Base-by-base conservation (phyloP, 2,888 invertebrate genomes). In the Dolichomitus sp. region DNA sequence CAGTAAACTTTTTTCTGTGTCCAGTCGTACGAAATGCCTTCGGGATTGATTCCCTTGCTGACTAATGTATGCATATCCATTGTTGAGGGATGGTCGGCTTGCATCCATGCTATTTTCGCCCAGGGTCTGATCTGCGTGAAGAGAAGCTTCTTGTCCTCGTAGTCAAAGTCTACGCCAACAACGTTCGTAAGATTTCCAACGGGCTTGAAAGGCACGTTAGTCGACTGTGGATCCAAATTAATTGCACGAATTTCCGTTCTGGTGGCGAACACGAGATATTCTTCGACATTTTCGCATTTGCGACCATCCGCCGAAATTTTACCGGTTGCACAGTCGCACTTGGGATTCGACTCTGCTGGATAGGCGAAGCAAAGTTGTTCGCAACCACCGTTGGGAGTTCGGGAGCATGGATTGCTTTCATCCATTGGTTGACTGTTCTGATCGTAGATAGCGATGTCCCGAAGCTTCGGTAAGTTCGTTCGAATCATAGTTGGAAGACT, bases 11-110 rank as follows among this genome's bases (percentile, higher is more conserved):
- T 99, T 92, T 98, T 97, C 88, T 98, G 98, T 0, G 99, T 98
- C 99, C 99, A 99, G 92, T 99, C 99, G 91, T 99, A 98, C 0
- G 98, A 98, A 84, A 99, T 97, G 4, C 98, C 98, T 93, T 98
- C 98, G 0, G 98, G 98, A 93, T 98, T 98, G 74, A 98, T 98
- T 27, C 97, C 97, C 90, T 96, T 96, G 87, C 94, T 96, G 42
- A 97, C 95, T 1, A 98, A 96, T 75, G 96, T 96, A 61, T 95
- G 96, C 5, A 97, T 96, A 66, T 95, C 95, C 4, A 94, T 93
- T 2, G 94, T 93, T 1, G 95, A 95, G 0, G 98, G 98, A 84
- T 95, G 95, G 72, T 95, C 96, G 0, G 97, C 96, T 0, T 96
- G 95, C 93, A 98, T 96, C 95, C 96, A 97, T 0, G 97, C 98